Conservation (phyloP, 2,888 invertebrate genomes). For the Patella pellucida region DNA sequence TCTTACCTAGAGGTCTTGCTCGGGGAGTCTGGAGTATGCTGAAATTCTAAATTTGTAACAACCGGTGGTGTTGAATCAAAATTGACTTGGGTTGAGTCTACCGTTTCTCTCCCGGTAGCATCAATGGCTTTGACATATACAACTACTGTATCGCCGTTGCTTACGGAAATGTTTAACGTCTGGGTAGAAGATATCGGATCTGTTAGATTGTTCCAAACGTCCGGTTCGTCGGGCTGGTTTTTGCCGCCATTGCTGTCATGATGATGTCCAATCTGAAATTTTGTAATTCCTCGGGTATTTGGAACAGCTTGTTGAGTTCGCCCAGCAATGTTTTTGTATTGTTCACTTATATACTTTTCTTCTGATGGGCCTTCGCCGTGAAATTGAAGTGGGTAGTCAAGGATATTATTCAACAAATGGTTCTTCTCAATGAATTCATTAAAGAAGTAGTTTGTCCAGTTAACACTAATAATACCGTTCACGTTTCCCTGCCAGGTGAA, state of each 20-base stretch:
- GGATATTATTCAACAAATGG: conserved; percentile 33
- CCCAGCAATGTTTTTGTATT: conserved; percentile 29
- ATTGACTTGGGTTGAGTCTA: conserved; percentile 28
- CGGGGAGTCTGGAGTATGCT: too few species aligned
- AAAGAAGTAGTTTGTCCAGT: conserved; percentile 38
- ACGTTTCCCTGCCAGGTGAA: conserved; percentile 41
- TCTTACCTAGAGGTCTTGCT: too few species aligned
- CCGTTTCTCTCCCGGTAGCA: conserved; percentile 28
- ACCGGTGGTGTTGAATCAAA: conserved; percentile 36
- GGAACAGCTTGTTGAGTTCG: conserved; percentile 35
- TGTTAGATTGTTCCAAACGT: conserved; percentile 23
- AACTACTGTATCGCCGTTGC: conserved; percentile 32
- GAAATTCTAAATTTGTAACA: background rate
- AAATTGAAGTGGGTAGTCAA: conserved; percentile 36
- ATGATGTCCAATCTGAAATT: conserved; percentile 29
- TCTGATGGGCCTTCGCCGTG: background rate
- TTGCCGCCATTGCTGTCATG: conserved; percentile 22
- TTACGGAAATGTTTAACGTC: background rate
- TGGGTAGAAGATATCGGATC: background rate
- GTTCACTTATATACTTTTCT: background rate
- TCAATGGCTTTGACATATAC: conserved; percentile 44
- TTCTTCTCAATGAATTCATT: conserved; percentile 40
- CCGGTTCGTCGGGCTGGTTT: conserved; percentile 7
- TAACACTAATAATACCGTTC: conserved; percentile 24
- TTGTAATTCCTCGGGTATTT: conserved; percentile 42